Base-by-base conservation (phyloP, 2,888 invertebrate genomes). In the Meteorus colon region DNA sequence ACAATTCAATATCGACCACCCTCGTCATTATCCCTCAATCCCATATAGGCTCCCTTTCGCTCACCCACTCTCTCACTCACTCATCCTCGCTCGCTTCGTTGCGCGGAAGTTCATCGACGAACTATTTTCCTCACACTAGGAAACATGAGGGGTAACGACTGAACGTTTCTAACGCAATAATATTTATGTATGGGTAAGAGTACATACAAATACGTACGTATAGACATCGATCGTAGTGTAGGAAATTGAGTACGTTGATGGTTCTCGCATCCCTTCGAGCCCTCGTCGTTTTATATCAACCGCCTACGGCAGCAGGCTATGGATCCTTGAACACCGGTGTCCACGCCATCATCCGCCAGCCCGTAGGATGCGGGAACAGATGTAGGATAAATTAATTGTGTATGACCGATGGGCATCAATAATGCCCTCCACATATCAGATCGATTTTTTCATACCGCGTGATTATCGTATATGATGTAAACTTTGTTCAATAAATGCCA, bases 361-460 rank as follows among this genome's bases (percentile, higher is more conserved):
- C 37, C 69, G 62, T 62, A 68, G 79, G 82, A 81, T 84, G 80
- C 75, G 81, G 77, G 83, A 84, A 83, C 86, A 84, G 86, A 86
- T 86, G 85, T 83, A 81, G 81, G 81, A 82, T 83, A 82, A 83
- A 84, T 85, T 85, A 86, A 84, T 86, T 84, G 84, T 76, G 77
- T 75, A 73, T 60, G 67, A 62, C 45, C 67, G 55, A 69, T 60
- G 65, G 65, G 67, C 71, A 69, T 41, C 12, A n/a, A 71, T 70
- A 60, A 67, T 60, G 29, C 29, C 62, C 73, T 55, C 60, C 12
- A 51, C 59, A 59, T 74, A 62, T 69, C 75, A 73, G 79, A 80
- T 81, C 78, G 79, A 81, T 78, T 76, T 80, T 79, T 75, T 74
- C 76, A 34, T 31, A 31, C 5, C 19, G 16, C n/a, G n/a, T 48